Conservation (phyloP, 1,140 invertebrate species). For the Pogonomyrmex californicus region DNA sequence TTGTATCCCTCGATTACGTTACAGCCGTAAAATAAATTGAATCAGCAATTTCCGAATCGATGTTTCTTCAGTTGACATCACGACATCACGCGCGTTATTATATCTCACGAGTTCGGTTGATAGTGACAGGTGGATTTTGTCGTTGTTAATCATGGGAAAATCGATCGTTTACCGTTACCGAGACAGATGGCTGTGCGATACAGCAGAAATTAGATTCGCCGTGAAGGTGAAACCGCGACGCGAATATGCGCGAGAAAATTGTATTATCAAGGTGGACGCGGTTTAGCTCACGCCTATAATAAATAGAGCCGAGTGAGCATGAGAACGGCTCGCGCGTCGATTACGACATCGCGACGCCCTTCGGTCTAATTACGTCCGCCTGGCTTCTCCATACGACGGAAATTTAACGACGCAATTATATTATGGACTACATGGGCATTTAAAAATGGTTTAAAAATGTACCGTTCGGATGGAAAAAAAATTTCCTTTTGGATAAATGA, state of each 20-base stretch:
- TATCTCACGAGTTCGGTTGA: background rate
- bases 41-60: background rate
- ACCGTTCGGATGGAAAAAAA: background rate
- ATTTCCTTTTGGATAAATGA: background rate
- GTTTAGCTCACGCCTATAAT: constrained; percentile 26
- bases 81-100: background rate
- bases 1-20: background rate
- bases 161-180: background rate
- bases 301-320: constrained; percentile 33
- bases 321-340: constrained; percentile 37
- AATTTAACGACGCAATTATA: constrained; percentile 8
- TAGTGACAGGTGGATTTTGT: background rate
- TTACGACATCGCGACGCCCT: constrained; percentile 32
- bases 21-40: background rate
- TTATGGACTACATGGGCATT: background rate
- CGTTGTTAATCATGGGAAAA: constrained; percentile 12
- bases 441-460: background rate
- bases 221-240: constrained; percentile 12
- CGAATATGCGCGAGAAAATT: constrained; percentile 28
- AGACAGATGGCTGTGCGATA: background rate
- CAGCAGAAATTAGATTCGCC: background rate
- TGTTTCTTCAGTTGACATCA: background rate
- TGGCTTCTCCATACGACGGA: background rate
- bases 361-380: constrained; percentile 28
- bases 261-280: constrained; percentile 33